Evolutionary conservation across 1,140 invertebrate species (phyloP).

Genomic region (Caenorhabditis remanei): DNA sequence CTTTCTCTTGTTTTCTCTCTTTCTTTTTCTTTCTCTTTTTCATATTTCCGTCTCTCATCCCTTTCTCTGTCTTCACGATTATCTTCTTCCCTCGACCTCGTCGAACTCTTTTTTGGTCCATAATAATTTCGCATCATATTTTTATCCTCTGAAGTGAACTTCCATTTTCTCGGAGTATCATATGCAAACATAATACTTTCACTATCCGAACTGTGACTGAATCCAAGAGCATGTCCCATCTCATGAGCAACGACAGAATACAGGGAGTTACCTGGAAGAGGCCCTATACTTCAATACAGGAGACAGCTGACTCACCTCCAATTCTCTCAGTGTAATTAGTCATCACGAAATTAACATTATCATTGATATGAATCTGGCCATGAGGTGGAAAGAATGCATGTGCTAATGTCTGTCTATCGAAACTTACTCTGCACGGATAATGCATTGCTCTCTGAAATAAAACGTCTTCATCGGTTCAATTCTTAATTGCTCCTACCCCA

Average conservation of each 20-base stretch:
- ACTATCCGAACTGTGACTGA: constrained; percentile 30
- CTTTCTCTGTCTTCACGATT: too few species aligned
- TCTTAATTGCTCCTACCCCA: background rate
- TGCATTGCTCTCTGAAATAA: background rate
- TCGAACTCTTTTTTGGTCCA: background rate
- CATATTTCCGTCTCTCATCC: background rate
- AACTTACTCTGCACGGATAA: background rate
- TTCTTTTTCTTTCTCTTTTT: too few species aligned
- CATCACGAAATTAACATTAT: constrained; percentile 30
- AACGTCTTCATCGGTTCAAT: background rate
- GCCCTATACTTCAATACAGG: too few species aligned
- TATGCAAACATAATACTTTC: constrained; percentile 41
- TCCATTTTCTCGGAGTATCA: constrained; percentile 13
- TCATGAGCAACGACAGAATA: constrained; percentile 28
- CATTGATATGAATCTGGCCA: constrained; percentile 31
- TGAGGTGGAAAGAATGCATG: constrained; percentile 23
- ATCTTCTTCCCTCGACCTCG: background rate
- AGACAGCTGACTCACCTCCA: background rate
- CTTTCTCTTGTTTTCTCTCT: background rate
- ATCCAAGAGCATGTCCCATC: constrained; percentile 38
- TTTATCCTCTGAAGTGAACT: constrained; percentile 36
- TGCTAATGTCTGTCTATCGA: background rate
- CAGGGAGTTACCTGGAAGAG: constrained; percentile 7
- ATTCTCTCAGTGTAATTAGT: background rate
- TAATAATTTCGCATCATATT: constrained; percentile 5